A percentile compares a stretch with the other conserved stretches of the same genome.
phyloP scores from a whole-genome alignment of 2,797 vertebrate genomes.

The Rhinogobio ventralis region DNA sequence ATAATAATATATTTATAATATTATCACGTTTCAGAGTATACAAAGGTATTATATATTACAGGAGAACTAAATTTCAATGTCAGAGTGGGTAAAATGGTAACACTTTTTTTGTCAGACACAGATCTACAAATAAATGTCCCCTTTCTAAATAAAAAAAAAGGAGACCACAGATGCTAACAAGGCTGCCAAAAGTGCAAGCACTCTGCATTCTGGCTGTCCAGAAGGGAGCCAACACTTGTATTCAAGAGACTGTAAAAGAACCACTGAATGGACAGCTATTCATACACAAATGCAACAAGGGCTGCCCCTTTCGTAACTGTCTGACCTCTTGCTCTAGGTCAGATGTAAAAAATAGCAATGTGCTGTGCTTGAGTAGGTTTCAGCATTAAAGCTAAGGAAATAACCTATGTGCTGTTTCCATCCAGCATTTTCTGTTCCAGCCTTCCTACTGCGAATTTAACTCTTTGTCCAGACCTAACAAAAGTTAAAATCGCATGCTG shows the following conservation, averaged over 20 bases:
- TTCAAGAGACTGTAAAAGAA: slow-evolving; percentile 66
- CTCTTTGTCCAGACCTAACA: slow-evolving; percentile 7
- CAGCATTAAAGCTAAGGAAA: neutral
- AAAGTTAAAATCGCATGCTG: slow-evolving; percentile 4
- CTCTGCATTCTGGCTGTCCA: slow-evolving; percentile 44
- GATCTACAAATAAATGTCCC: slow-evolving; percentile 7
- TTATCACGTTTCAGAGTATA: no score
- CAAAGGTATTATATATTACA: no score
- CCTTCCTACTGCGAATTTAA: neutral
- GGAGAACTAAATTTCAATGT: neutral
- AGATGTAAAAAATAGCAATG: slow-evolving; percentile 1
- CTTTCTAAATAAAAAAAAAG: neutral
- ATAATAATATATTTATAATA: no score
- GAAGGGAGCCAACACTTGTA: slow-evolving; percentile 42
- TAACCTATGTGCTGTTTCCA: neutral
- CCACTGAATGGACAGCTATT: slow-evolving; percentile 75
- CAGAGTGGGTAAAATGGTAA: neutral
- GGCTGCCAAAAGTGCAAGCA: slow-evolving; percentile 36
- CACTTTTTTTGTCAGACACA: neutral
- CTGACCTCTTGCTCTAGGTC: slow-evolving; percentile 61
- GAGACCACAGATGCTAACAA: slow-evolving; percentile 43
- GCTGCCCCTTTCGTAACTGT: slow-evolving; percentile 64
- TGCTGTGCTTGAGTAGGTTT: neutral
- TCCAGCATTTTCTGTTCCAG: neutral
- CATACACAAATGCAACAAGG: slow-evolving; percentile 77